phyloP scores from a whole-genome alignment of 2,113 vertebrate genomes.

The Halichoerus grypus region DNA sequence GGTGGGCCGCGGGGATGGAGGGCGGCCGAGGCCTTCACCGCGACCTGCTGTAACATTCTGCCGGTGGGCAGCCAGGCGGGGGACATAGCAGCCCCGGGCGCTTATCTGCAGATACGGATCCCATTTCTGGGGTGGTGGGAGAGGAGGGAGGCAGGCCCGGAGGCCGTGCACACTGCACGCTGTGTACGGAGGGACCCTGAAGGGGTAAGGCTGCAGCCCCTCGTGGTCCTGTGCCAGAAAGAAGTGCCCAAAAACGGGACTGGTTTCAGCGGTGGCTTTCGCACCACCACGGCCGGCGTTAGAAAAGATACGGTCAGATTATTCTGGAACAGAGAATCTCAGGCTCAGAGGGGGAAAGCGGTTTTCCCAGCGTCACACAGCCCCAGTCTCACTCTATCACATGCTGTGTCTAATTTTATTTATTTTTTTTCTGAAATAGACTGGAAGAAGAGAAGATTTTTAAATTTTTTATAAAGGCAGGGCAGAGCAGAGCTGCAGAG shows the following conservation, averaged over 20 bases:
- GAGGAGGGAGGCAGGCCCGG: not conserved
- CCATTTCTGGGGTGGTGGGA: not conserved
- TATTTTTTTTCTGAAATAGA: not conserved
- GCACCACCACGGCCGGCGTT: no score
- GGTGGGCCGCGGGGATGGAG: not conserved
- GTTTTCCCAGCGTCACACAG: not conserved
- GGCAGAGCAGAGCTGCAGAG: not conserved
- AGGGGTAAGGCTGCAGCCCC: not conserved
- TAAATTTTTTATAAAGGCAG: not conserved
- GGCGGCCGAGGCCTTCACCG: not conserved
- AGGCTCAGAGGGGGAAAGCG: not conserved
- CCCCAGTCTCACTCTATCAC: not conserved
- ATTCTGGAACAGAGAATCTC: not conserved
- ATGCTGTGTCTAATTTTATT: not conserved
- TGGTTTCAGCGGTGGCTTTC: not conserved
- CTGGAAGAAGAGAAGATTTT: not conserved
- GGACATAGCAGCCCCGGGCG: rapidly evolving
- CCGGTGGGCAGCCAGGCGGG: not conserved
- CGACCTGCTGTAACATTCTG: not conserved
- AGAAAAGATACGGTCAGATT: not conserved
- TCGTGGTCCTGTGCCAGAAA: no score
- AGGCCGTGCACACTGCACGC: not conserved
- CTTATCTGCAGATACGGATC: not conserved
- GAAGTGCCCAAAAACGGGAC: rapidly evolving
- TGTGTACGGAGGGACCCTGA: not conserved